phyloP scores from a whole-genome alignment of 1,140 invertebrate genomes.

The Drosophila lacteicornis region DNA sequence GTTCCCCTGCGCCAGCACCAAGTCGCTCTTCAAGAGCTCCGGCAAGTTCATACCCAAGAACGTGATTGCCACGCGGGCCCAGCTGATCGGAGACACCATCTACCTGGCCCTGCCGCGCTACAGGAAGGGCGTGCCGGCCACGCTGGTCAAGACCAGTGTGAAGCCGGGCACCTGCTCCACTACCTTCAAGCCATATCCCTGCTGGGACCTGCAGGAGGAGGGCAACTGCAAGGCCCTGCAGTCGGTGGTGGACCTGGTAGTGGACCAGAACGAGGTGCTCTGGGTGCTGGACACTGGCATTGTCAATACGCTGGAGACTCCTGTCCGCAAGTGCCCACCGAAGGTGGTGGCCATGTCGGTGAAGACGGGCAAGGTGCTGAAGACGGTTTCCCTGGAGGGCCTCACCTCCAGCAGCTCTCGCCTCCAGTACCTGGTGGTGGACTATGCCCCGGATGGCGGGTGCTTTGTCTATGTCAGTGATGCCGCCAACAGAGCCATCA shows the following conservation, averaged over 20 bases:
- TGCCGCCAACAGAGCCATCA: conserved; percentile 87
- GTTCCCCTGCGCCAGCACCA: conserved; percentile 86
- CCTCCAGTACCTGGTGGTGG: conserved; percentile 87
- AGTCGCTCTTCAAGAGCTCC: conserved; percentile 86
- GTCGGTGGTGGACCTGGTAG: conserved; percentile 87
- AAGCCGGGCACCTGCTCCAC: conserved; percentile 84
- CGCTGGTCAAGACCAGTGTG: conserved; percentile 86
- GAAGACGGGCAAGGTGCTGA: conserved; percentile 87
- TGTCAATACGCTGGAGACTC: conserved; percentile 86
- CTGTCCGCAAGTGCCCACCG: conserved; percentile 86
- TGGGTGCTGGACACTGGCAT: conserved; percentile 88
- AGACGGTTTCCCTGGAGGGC: conserved; percentile 86
- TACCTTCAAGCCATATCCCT: conserved; percentile 86
- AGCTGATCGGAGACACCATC: conserved; percentile 86
- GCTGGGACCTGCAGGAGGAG: conserved; percentile 87
- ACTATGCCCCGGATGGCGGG: conserved; percentile 86
- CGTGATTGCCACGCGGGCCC: conserved; percentile 87
- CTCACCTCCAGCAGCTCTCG: conserved; percentile 85
- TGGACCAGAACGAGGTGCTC: conserved; percentile 86
- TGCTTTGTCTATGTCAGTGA: conserved; percentile 88
- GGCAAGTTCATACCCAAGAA: conserved; percentile 87
- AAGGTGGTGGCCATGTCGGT: conserved; percentile 87
- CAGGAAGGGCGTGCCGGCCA: conserved; percentile 86
- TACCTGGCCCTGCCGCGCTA: conserved; percentile 87
- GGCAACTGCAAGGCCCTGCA: conserved; percentile 87